Evolutionary conservation across 2,113 vertebrate species (phyloP).

Genomic region (Aptenodytes forsteri): DNA sequence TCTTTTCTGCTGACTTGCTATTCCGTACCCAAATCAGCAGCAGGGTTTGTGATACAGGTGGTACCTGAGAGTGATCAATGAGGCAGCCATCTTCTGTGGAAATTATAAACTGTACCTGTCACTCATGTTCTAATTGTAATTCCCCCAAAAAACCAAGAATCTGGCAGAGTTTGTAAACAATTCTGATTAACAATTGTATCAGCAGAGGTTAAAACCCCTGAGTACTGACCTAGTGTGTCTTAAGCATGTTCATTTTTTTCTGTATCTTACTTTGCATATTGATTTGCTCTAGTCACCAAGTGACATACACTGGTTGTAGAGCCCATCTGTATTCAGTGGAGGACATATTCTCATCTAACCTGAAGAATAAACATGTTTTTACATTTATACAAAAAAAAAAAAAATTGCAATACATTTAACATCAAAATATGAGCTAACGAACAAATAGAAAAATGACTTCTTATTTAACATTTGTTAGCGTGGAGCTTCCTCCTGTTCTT

Average conservation of each 20-base stretch:
- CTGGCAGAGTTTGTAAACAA: not conserved
- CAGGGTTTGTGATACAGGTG: not conserved
- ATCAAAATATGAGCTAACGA: not conserved
- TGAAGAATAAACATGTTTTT: not conserved
- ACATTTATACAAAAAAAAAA: not conserved
- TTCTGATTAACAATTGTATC: not conserved
- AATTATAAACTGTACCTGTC: not conserved
- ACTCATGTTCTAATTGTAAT: not conserved
- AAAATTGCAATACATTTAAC: not conserved
- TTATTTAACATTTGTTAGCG: not conserved
- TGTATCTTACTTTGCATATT: not conserved
- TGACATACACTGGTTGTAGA: not conserved
- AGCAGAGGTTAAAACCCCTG: not conserved
- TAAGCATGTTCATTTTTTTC: not conserved
- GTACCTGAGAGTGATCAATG: not conserved
- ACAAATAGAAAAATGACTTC: not conserved
- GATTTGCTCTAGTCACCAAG: not conserved
- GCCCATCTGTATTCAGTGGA: not conserved
- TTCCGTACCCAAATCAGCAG: fast-evolving
- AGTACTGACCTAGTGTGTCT: not conserved
- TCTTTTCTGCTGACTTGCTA: not conserved
- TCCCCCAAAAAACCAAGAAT: not conserved
- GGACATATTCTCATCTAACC: not conserved
- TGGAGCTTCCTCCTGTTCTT: not conserved
- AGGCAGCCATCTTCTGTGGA: not conserved